phyloP scores from a whole-genome alignment of 2,797 vertebrate species.

The Adelosebastes latens region DNA sequence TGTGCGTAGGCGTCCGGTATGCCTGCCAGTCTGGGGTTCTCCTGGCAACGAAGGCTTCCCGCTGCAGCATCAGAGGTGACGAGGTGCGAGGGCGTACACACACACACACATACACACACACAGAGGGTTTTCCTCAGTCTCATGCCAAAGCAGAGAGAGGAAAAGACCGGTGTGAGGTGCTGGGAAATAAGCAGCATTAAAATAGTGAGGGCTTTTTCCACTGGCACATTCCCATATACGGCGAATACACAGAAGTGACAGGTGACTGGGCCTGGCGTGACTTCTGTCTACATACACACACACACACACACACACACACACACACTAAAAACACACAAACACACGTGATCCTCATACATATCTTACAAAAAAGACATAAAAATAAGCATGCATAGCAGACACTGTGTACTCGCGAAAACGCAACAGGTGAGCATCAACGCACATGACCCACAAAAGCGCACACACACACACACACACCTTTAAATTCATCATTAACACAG shows the following conservation, averaged over 20 bases:
- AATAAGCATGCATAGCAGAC: neutral
- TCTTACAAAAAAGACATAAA: neutral
- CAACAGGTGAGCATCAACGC: neutral
- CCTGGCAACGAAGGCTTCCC: slow-evolving; percentile 75
- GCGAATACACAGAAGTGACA: slow-evolving; percentile 76
- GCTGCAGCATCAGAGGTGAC: slow-evolving; percentile 80
- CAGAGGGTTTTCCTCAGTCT: slow-evolving; percentile 78
- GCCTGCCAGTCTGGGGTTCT: slow-evolving; percentile 83
- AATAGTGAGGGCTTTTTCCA: slow-evolving; percentile 78
- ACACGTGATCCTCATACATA: slow-evolving; percentile 9
- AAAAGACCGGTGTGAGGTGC: slow-evolving; percentile 75
- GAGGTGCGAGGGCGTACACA: slow-evolving; percentile 76
- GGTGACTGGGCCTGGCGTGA: slow-evolving; percentile 68
- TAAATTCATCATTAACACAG: slow-evolving; percentile 25
- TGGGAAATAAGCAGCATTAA: slow-evolving; percentile 79
- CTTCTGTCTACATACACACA: slow-evolving; percentile 42
- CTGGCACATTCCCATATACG: slow-evolving; percentile 64
- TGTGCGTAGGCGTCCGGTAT: slow-evolving; percentile 71
- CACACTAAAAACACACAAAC: slow-evolving; percentile 15
- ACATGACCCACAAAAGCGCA: neutral
- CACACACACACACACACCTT: neutral
- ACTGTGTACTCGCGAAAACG: neutral
- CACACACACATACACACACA: slow-evolving; percentile 36
- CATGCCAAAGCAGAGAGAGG: slow-evolving; percentile 69
- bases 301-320: slow-evolving; percentile 9